A percentile compares a stretch with the other conserved stretches of the same genome.
phyloP scores from a whole-genome alignment of 2,797 vertebrate genomes.

The Clarias fuscus region DNA sequence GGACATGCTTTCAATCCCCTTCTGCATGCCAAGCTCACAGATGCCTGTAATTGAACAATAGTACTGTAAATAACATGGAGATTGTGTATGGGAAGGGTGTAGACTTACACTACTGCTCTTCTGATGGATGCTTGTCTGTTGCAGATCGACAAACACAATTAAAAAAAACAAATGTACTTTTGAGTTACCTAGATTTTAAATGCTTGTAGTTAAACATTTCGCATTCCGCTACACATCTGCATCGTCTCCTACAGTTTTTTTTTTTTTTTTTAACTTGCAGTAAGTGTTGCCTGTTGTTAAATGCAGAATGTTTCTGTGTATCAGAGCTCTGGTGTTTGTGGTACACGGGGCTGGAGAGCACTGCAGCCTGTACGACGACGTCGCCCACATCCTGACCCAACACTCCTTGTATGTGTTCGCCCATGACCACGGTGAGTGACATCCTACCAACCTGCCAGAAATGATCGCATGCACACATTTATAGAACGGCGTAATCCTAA shows the following conservation, averaged over 20 bases:
- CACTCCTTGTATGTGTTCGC: slow-evolving; percentile 86
- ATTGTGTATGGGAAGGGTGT: background rate
- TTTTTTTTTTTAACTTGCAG: no score
- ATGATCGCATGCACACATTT: background rate
- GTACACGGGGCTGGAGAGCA: slow-evolving; percentile 93
- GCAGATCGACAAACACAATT: background rate
- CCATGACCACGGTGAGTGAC: slow-evolving; percentile 92
- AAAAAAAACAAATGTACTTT: background rate
- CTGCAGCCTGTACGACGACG: slow-evolving; percentile 85
- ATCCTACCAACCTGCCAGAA: slow-evolving; percentile 1
- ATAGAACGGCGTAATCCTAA: background rate
- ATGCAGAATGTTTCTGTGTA: slow-evolving; percentile 31
- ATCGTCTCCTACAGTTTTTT: background rate
- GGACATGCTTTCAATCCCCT: background rate
- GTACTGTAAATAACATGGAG: background rate
- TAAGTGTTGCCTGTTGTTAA: background rate
- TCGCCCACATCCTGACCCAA: slow-evolving; percentile 83
- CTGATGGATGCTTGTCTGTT: background rate
- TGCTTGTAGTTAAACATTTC: background rate
- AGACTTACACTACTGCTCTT: background rate
- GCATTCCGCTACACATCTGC: background rate
- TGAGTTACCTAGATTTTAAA: background rate
- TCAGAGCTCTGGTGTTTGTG: slow-evolving; percentile 89
- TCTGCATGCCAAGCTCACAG: background rate
- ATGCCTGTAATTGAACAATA: background rate